These are phyloP conservation scores for Synergus japonicus DNA, from an alignment of 2,888 invertebrate genomes.

Conservation along the genomic window DNA sequence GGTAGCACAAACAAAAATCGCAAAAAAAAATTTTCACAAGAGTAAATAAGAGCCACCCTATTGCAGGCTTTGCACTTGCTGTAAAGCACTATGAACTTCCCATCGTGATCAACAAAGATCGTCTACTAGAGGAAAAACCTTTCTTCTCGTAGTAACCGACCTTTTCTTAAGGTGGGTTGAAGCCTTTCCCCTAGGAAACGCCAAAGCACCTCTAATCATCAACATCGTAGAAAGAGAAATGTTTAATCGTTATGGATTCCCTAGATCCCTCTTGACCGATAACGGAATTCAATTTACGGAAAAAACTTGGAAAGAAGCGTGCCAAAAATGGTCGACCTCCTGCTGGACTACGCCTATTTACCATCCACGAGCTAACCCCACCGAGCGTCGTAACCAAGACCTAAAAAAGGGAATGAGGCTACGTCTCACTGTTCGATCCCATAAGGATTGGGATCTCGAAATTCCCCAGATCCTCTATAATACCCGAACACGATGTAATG, in stretches of 20 bases:
- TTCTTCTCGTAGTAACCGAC: too few relatives aligned
- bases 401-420: neutral
- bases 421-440: neutral
- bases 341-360: neutral
- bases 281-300: neutral
- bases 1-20: too few relatives aligned
- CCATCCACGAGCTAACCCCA: neutral
- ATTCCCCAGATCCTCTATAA: neutral
- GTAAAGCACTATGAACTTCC: constrained; percentile 33
- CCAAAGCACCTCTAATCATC: neutral
- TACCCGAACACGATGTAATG: neutral
- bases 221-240: neutral
- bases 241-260: neutral
- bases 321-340: neutral
- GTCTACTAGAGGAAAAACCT: too few relatives aligned
- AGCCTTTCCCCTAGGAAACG: neutral
- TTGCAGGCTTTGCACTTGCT: constrained; percentile 44
- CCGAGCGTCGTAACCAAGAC: neutral
- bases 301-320: neutral
- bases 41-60: too few relatives aligned
- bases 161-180: too few relatives aligned
- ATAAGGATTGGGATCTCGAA: neutral
- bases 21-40: too few relatives aligned
- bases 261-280: neutral
- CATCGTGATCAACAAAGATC: too few relatives aligned